Evolutionary conservation across 2,888 invertebrate species (phyloP).

Genomic region (Trichopria drosophilae): DNA sequence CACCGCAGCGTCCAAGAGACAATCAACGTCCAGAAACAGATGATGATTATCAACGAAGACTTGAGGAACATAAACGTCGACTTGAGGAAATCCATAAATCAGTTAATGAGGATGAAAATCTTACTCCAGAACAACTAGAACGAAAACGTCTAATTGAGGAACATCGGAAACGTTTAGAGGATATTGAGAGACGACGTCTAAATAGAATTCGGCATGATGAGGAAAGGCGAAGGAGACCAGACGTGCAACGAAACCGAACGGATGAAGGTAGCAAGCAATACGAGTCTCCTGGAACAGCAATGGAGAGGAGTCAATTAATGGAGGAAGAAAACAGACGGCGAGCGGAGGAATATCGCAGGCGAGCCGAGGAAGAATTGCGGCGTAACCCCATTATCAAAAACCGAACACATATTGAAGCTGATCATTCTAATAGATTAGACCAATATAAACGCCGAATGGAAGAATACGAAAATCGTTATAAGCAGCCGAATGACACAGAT

Average conservation of each 20-base stretch:
- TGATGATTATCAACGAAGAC: background rate
- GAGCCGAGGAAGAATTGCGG: slow-evolving; percentile 2
- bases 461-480: too few relatives aligned
- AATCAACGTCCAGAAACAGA: background rate
- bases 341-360: background rate
- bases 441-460: too few relatives aligned
- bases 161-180: too few relatives aligned
- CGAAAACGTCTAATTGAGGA: too few relatives aligned
- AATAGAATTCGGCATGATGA: background rate
- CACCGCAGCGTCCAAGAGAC: background rate
- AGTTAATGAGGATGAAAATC: background rate
- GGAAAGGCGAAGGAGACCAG: background rate
- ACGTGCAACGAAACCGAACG: background rate
- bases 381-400: too few relatives aligned
- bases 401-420: too few relatives aligned
- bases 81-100: background rate
- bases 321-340: slow-evolving; percentile 1
- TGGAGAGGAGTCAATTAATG: background rate
- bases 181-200: background rate
- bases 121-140: too few relatives aligned
- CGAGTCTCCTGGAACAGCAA: background rate
- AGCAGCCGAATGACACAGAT: too few relatives aligned
- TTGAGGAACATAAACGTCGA: background rate
- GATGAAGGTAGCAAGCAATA: background rate
- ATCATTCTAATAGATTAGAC: too few relatives aligned